These are phyloP conservation scores for Lepidotrigona ventralis DNA, from an alignment of 1,140 invertebrate species.

Conservation along the genomic window DNA sequence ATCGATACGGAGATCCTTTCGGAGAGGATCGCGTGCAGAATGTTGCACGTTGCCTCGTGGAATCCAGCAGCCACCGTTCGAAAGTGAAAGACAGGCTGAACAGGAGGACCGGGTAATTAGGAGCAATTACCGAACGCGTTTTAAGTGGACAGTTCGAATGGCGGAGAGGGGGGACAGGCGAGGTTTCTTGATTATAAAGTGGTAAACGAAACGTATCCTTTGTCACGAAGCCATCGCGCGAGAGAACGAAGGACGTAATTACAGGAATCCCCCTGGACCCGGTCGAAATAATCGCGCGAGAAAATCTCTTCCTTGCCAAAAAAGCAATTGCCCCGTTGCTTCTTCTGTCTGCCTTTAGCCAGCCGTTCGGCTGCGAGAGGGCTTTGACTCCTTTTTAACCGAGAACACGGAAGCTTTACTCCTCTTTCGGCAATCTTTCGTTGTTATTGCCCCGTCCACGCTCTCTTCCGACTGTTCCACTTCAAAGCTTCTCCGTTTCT, in stretches of 20 bases:
- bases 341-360: neutral
- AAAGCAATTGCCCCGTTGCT: neutral
- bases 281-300: neutral
- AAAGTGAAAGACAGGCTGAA: neutral
- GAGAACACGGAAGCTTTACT: neutral
- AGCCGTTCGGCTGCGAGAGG: neutral
- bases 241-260: neutral
- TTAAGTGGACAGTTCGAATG: neutral
- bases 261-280: neutral
- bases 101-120: constrained; percentile 17
- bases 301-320: neutral
- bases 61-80: neutral
- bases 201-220: constrained; percentile 18
- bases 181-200: constrained; percentile 28
- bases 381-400: neutral
- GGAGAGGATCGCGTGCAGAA: constrained; percentile 21
- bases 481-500: neutral
- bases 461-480: neutral
- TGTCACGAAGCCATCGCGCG: constrained; percentile 18
- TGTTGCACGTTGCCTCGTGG: neutral
- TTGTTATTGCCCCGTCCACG: neutral
- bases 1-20: neutral
- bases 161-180: too few species aligned
- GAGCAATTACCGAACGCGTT: constrained; percentile 18
- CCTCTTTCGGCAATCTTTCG: neutral